Conservation (phyloP, 2,797 vertebrate genomes). For the Melanogrammus aeglefinus region DNA sequence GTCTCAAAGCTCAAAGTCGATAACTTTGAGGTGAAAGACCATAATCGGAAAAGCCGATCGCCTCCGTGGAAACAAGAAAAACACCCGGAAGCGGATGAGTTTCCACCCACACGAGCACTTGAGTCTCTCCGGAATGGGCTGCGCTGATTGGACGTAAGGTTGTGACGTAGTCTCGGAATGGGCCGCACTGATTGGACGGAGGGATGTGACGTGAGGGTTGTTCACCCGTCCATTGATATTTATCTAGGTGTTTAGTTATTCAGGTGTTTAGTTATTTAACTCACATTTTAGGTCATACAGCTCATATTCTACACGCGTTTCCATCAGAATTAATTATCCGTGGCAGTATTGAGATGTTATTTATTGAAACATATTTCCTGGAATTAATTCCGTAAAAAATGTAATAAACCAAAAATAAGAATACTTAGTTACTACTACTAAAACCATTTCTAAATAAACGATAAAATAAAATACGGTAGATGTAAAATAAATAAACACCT, state of each 20-base stretch:
- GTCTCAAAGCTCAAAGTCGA: slow-evolving; percentile 36
- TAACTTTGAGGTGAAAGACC: slow-evolving; percentile 58
- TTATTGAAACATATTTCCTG: not conserved
- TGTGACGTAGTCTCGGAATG: slow-evolving; percentile 42
- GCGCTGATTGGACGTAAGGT: slow-evolving; percentile 46
- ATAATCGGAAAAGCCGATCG: slow-evolving; percentile 59
- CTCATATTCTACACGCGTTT: not conserved
- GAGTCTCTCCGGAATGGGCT: slow-evolving; percentile 18
- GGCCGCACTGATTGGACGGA: slow-evolving; percentile 52
- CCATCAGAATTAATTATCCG: not conserved
- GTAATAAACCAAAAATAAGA: not conserved
- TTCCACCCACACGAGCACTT: slow-evolving; percentile 63
- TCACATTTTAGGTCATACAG: too few species aligned
- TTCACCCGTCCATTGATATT: not conserved
- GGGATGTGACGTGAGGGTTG: slow-evolving; percentile 32
- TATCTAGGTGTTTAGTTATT: not conserved
- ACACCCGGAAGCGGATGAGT: slow-evolving; percentile 76
- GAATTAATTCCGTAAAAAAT: slow-evolving; percentile 19
- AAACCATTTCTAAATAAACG: too few species aligned
- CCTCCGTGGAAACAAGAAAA: slow-evolving; percentile 54
- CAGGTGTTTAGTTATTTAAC: too few species aligned
- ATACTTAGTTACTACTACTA: too few species aligned
- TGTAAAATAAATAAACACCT: not conserved
- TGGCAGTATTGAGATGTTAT: not conserved
- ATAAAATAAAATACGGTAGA: slow-evolving; percentile 9